A percentile compares a stretch with the other conserved stretches of the same genome.
Conservation (phyloP, 30 jellyfish, hydroid and myxozoan genomes). For the Cassiopea xamachana region DNA sequence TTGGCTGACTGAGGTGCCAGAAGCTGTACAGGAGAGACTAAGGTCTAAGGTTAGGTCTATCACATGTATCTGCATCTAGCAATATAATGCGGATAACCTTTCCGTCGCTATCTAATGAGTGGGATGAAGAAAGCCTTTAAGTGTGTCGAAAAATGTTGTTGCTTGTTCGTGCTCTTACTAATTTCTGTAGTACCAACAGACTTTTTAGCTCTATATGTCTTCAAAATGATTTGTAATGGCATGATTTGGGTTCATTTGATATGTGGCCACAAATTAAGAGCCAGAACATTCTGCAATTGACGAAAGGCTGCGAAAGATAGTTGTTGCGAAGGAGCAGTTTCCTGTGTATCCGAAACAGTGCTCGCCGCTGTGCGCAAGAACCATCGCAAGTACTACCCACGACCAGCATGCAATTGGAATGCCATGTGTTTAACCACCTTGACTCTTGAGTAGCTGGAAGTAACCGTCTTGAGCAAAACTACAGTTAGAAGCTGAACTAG, state of each 20-base stretch:
- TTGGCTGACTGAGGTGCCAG: slow-evolving; percentile 20
- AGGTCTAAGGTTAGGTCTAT: slow-evolving; percentile 6
- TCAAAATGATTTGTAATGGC: too few species aligned
- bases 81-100: too few species aligned
- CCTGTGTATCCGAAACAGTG: not conserved
- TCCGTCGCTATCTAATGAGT: too few species aligned
- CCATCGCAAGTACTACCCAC: not conserved
- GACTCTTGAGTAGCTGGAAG: not conserved
- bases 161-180: too few species aligned
- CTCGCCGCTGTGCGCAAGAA: not conserved
- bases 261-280: too few species aligned
- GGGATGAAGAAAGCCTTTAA: too few species aligned
- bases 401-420: not conserved
- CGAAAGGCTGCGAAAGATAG: not conserved
- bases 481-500: not conserved
- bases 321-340: not conserved
- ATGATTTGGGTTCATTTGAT: too few species aligned
- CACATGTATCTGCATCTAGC: too few species aligned
- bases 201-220: too few species aligned
- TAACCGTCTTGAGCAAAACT: not conserved
- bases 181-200: too few species aligned
- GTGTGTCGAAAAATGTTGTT: too few species aligned
- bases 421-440: not conserved
- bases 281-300: not conserved
- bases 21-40: slow-evolving; percentile 19